Evolutionary conservation across 1,140 invertebrate genomes (phyloP).

Genomic region (Ctenoplectra terminalis): DNA sequence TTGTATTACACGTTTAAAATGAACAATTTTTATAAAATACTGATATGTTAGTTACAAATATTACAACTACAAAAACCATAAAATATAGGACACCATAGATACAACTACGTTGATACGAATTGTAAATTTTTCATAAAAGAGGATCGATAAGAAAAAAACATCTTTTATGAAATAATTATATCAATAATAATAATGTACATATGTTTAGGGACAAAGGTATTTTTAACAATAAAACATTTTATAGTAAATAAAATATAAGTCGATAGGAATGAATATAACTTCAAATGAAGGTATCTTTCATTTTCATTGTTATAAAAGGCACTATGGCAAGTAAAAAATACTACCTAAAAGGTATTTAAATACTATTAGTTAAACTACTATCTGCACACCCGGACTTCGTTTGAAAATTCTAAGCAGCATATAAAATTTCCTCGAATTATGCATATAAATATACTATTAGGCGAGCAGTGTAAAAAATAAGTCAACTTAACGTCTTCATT

Average conservation of each 20-base stretch:
- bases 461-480: not conserved
- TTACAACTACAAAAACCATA: slow-evolving; percentile 12
- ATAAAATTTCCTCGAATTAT: not conserved
- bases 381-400: slow-evolving; percentile 2
- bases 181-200: slow-evolving; percentile 28
- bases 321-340: slow-evolving; percentile 56
- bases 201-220: not conserved
- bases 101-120: slow-evolving; percentile 7
- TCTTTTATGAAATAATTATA: slow-evolving; percentile 21
- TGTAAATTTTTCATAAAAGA: slow-evolving; percentile 1
- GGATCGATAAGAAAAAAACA: not conserved
- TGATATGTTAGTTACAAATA: slow-evolving; percentile 32
- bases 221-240: slow-evolving; percentile 18
- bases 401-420: not conserved
- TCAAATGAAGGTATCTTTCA: slow-evolving; percentile 32
- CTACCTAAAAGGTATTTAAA: slow-evolving; percentile 48
- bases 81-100: not conserved
- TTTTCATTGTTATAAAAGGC: slow-evolving; percentile 53
- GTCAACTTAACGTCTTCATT: slow-evolving; percentile 1
- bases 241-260: slow-evolving; percentile 53
- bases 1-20: slow-evolving; percentile 25
- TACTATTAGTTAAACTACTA: slow-evolving; percentile 16
- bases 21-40: slow-evolving; percentile 29
- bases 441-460: slow-evolving; percentile 19
- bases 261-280: slow-evolving; percentile 48